These are phyloP conservation scores for Mythimna ferrago DNA, from an alignment of 2,888 invertebrate species.

Conservation along the genomic window DNA sequence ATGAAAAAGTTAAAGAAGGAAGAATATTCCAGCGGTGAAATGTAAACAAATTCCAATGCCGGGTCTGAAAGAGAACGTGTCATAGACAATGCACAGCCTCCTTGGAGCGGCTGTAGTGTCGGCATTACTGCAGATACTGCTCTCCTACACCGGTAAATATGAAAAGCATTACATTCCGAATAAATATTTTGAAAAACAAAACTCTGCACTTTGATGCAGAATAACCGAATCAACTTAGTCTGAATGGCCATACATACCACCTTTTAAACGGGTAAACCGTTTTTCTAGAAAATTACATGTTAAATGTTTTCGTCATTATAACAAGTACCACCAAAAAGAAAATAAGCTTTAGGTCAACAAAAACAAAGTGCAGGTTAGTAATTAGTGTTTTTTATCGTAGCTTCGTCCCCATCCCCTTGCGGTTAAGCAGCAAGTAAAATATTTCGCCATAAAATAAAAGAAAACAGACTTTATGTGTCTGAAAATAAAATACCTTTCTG, in stretches of 20 bases:
- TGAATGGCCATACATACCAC: too few relatives aligned
- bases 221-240: background rate
- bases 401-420: conserved; percentile 64
- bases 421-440: conserved; percentile 68
- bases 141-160: conserved; percentile 82
- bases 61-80: conserved; percentile 77
- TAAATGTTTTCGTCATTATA: conserved; percentile 56
- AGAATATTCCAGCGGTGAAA: conserved; percentile 56
- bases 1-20: conserved; percentile 80
- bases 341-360: conserved; percentile 59
- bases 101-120: conserved; percentile 84
- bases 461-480: conserved; percentile 58
- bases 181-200: conserved; percentile 6
- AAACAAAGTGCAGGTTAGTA: conserved; percentile 69
- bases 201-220: background rate
- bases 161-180: background rate
- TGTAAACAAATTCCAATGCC: conserved; percentile 83
- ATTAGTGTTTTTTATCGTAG: conserved; percentile 74
- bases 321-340: conserved; percentile 53
- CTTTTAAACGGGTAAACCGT: background rate
- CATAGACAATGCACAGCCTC: conserved; percentile 88
- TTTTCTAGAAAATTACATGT: conserved; percentile 22
- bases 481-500: conserved; percentile 61
- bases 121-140: conserved; percentile 84
- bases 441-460: conserved; percentile 66